Conservation (phyloP, 92 coral and sea anemone genomes). For the Porites cylindrica region DNA sequence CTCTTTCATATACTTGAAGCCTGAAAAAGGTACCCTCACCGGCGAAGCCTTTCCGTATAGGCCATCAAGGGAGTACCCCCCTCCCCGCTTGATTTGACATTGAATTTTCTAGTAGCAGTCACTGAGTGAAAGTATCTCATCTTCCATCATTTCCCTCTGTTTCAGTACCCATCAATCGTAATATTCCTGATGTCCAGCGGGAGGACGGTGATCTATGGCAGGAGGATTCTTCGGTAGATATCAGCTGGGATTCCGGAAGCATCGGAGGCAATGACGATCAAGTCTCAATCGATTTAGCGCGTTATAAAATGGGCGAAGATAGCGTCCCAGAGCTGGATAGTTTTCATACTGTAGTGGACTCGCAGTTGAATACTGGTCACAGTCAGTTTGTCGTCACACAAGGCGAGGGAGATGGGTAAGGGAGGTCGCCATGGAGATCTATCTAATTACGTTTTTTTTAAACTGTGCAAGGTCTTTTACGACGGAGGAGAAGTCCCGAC, state of each 20-base stretch:
- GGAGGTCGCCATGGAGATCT: background rate
- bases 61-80: too few species aligned
- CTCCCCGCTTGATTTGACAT: too few species aligned
- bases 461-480: too few species aligned
- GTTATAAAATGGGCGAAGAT: conserved; percentile 45
- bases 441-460: too few species aligned
- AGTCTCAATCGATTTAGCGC: conserved; percentile 57
- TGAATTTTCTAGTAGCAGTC: too few species aligned
- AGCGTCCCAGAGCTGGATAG: conserved; percentile 37
- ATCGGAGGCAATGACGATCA: conserved; percentile 41
- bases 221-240: conserved; percentile 30
- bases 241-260: conserved; percentile 47
- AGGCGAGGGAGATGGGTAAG: conserved; percentile 65
- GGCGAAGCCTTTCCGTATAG: too few species aligned
- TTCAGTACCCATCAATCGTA: conserved; percentile 42
- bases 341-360: conserved; percentile 36
- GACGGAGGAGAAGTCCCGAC: too few species aligned
- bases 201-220: conserved; percentile 11
- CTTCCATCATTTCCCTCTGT: background rate
- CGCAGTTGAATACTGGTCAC: conserved; percentile 47
- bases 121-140: too few species aligned
- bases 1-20: too few species aligned
- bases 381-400: conserved; percentile 43
- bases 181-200: conserved; percentile 23
- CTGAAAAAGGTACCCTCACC: too few species aligned